Evolutionary conservation across 2,888 invertebrate species (phyloP).

Genomic region (Cephus spinipes): DNA sequence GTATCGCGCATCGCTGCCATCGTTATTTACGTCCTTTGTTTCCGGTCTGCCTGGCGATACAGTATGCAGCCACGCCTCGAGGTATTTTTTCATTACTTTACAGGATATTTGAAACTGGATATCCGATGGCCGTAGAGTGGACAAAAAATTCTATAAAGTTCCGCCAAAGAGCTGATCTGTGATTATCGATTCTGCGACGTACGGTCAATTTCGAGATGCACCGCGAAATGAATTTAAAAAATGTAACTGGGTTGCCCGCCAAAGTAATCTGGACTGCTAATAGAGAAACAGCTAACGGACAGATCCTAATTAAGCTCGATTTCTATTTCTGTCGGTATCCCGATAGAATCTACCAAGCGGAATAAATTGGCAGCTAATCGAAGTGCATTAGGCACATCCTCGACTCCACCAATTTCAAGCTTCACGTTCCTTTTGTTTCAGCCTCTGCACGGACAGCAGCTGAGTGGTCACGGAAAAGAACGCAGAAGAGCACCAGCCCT

Average conservation of each 20-base stretch:
- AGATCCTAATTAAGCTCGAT: neutral
- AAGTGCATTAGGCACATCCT: neutral
- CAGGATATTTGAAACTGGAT: neutral
- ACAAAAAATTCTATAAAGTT: neutral
- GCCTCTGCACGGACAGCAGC: slow-evolving; percentile 49
- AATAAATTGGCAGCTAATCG: neutral
- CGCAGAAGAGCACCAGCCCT: slow-evolving; percentile 51
- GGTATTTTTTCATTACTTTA: neutral
- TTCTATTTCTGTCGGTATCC: neutral
- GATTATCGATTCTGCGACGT: neutral
- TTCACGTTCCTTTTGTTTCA: slow-evolving; percentile 31
- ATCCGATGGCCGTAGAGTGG: neutral
- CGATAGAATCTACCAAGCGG: neutral
- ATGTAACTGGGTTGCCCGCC: neutral
- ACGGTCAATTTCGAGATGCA: neutral
- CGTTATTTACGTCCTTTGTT: slow-evolving; percentile 4
- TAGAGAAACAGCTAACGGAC: neutral
- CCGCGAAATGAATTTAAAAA: neutral
- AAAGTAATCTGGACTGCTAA: neutral
- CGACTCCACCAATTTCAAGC: neutral
- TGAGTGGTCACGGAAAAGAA: slow-evolving; percentile 45
- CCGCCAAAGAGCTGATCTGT: neutral
- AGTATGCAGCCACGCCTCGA: neutral
- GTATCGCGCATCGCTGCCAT: slow-evolving; percentile 2
- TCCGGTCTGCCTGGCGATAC: neutral